Evolutionary conservation across 2,888 invertebrate species (phyloP).

Genomic region (Cephus rjabovi): DNA sequence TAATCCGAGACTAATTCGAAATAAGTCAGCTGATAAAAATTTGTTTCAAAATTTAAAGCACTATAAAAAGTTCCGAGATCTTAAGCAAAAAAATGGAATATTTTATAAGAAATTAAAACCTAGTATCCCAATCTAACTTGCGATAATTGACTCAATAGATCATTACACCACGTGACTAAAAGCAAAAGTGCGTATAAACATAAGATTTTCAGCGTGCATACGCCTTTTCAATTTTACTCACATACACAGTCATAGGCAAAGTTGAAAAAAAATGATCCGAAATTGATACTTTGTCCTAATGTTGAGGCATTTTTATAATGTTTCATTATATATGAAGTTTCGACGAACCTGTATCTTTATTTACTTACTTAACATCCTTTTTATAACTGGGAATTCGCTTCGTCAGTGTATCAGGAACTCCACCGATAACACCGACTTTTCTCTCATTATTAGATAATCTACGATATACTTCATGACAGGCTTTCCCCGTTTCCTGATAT

Average conservation of each 20-base stretch:
- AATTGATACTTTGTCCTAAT: too few species aligned
- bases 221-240: too few species aligned
- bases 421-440: conserved; percentile 44
- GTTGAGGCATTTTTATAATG: background rate
- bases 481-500: background rate
- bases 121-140: background rate
- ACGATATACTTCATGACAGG: conserved; percentile 34
- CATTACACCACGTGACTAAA: background rate
- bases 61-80: background rate
- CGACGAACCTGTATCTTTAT: background rate
- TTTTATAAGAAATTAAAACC: background rate
- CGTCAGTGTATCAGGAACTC: conserved; percentile 10
- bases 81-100: background rate
- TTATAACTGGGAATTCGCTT: background rate
- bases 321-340: background rate
- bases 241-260: too few species aligned
- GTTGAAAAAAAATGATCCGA: too few species aligned
- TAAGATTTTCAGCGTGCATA: too few species aligned
- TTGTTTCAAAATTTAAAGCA: background rate
- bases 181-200: too few species aligned
- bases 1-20: too few species aligned
- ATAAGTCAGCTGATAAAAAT: background rate
- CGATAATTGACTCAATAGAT: background rate
- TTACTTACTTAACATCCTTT: background rate
- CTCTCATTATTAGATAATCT: conserved; percentile 31